Base-by-base conservation (phyloP, 2,797 vertebrate genomes). In the Gastrophryne carolinensis region DNA sequence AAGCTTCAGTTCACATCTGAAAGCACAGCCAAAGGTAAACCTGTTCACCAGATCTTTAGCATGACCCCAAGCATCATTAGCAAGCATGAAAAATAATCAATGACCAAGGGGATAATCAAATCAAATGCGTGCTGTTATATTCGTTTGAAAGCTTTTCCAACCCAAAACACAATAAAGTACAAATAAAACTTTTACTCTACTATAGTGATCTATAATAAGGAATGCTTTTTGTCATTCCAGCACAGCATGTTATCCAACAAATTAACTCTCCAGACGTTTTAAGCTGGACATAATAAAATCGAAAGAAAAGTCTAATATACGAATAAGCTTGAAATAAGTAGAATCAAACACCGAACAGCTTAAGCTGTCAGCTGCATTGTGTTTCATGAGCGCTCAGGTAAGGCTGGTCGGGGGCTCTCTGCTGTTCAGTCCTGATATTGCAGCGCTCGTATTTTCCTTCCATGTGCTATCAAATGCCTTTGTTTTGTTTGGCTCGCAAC, bases 391-490 rank as follows among this genome's bases (percentile, higher is more conserved):
- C 21, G 8, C 30, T 32, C 19, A 54, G 52, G 65, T 44, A 39
- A 27, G 52, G 74, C 39, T 70, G 19, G 37, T 63, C 56, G 54
- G 58, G 66, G 49, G 74, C 56, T 8, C 66, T 77, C 66, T 77
- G 50, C 66, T 77, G 74, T 56, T 77, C 49, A 63, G 3, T 24
- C 9, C 17, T 11, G 30, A 68, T 13, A 62, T 70, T 69, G 56
- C 65, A 62, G 32, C 56, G 30, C 9, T 24, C 50, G 15, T 7
- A 12, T 32, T n/a, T 3, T 26, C 15, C 32, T 26, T 29, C n/a
- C 4, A 37, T n/a, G n/a, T n/a, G n/a, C n/a, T n/a, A n/a, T n/a
- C n/a, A n/a, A n/a, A n/a, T n/a, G n/a, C n/a, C n/a, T n/a, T 9
- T 37, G 2, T 15, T 44, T 44, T 17, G 3, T 7, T 44, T 7